phyloP scores from a whole-genome alignment of 2,113 vertebrate species.

The Myotis lucifugus region DNA sequence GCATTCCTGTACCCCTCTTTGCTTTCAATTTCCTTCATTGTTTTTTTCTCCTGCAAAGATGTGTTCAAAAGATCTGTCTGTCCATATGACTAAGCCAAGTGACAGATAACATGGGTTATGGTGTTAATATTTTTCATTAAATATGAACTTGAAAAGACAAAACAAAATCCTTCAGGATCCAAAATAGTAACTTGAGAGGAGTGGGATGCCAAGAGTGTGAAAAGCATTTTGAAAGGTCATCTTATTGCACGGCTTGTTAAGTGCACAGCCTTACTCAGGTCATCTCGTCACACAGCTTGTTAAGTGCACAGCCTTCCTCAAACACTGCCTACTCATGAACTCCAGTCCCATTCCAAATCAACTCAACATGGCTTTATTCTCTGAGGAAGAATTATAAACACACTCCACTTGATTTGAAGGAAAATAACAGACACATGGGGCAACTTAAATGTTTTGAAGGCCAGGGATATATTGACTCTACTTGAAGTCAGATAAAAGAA shows the following conservation, averaged over 20 bases:
- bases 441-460: conserved; percentile 20
- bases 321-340: neutral
- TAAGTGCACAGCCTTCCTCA: neutral
- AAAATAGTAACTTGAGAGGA: neutral
- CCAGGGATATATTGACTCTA: neutral
- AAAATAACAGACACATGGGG: neutral
- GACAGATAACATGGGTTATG: neutral
- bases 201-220: neutral
- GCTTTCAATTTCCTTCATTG: neutral
- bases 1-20: neutral
- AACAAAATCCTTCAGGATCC: neutral
- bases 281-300: neutral
- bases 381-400: neutral
- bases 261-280: neutral
- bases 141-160: conserved; percentile 5
- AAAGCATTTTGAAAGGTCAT: conserved; percentile 2
- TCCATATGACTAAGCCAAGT: neutral
- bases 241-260: neutral
- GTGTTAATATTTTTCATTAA: neutral
- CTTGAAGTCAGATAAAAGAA: conserved; percentile 28
- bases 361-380: neutral
- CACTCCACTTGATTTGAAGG: neutral
- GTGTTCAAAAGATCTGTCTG: neutral
- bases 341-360: neutral
- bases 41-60: neutral